These are phyloP conservation scores for Cichlasoma orientale DNA, from an alignment of 2,797 vertebrate genomes.

Conservation along the genomic window DNA sequence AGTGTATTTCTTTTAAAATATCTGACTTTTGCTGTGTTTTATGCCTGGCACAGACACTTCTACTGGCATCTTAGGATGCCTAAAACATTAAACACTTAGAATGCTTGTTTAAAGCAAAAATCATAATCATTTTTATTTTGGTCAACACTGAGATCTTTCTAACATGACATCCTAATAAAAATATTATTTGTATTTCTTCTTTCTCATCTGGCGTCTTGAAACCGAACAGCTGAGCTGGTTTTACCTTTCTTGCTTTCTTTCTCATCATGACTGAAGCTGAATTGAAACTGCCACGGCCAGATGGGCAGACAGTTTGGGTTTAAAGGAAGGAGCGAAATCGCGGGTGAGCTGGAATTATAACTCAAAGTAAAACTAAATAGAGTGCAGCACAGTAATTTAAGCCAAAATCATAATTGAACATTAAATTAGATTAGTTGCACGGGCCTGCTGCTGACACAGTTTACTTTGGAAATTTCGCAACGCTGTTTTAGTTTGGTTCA, in stretches of 20 bases:
- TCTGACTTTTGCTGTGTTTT: background rate
- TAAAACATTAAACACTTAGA: no score
- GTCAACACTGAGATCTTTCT: background rate
- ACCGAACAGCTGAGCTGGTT: background rate
- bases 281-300: background rate
- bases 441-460: accelerated
- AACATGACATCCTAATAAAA: background rate
- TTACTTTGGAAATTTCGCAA: background rate
- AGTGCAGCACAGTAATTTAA: background rate
- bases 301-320: background rate
- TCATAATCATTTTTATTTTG: background rate
- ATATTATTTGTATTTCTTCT: background rate
- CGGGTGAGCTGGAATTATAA: background rate
- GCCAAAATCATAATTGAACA: background rate
- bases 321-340: background rate
- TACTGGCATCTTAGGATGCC: background rate
- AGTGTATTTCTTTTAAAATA: no score
- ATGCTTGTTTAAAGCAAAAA: background rate
- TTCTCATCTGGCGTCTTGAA: background rate
- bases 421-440: background rate
- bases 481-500: background rate
- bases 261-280: background rate
- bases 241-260: background rate
- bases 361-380: background rate
- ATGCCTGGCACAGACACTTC: background rate